Percentiles rank a stretch among this genome's conserved stretches.
Evolutionary conservation across 2,797 vertebrate genomes (phyloP).

Genomic region (Simalia tracyae): DNA sequence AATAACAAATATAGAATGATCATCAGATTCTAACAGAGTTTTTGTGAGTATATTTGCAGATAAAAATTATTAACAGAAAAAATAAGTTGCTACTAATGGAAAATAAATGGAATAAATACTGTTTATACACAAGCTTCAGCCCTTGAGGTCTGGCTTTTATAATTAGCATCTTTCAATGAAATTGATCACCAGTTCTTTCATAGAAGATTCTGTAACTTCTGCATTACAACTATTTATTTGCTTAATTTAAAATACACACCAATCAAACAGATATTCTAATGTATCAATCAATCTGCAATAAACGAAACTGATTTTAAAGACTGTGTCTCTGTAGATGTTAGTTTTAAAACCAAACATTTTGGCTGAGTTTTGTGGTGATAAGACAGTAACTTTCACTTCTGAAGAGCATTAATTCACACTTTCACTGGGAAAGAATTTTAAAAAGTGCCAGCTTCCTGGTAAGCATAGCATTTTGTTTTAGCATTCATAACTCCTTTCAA

Average conservation of each 20-base stretch:
- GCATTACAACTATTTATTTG: neutral
- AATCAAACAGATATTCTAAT: neutral
- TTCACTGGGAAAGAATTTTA: neutral
- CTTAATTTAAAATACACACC: neutral
- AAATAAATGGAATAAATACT: slow-evolving; percentile 9
- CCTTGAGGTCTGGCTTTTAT: neutral
- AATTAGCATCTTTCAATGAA: neutral
- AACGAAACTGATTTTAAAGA: neutral
- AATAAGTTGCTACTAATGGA: neutral
- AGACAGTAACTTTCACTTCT: neutral
- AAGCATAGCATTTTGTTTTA: neutral
- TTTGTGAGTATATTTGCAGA: slow-evolving; percentile 1
- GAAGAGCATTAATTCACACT: neutral
- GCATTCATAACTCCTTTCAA: fast-evolving
- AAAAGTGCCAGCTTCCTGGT: neutral
- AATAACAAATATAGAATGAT: neutral
- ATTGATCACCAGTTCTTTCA: neutral
- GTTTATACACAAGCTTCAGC: neutral
- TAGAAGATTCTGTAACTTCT: neutral
- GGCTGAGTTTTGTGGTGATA: neutral
- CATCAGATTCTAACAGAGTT: slow-evolving; percentile 11
- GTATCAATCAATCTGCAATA: neutral
- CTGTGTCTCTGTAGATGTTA: neutral
- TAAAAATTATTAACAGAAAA: neutral
- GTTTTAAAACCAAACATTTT: neutral